Conservation (phyloP, 53 echinoderm and acorn worm species). For the Crossaster papposus region DNA sequence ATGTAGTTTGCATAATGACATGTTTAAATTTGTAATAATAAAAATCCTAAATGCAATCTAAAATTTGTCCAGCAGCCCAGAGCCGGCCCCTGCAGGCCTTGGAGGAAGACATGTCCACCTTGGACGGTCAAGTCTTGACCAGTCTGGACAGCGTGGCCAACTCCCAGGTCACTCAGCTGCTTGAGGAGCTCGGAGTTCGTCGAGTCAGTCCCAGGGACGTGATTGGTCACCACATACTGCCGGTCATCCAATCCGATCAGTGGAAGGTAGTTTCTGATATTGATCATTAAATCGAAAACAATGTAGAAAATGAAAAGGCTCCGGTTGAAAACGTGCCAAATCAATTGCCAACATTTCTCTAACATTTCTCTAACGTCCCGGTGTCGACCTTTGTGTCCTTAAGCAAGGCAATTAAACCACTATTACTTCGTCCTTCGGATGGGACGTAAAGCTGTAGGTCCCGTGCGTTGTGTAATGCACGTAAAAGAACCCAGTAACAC, state of each 20-base stretch:
- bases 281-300: neutral
- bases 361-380: no score
- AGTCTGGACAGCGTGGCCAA: constrained; percentile 69
- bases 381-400: no score
- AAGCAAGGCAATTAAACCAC: no score
- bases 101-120: constrained; percentile 59
- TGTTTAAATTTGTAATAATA: no score
- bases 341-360: no score
- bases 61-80: neutral
- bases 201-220: constrained; percentile 65
- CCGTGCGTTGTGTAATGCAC: no score
- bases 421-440: no score
- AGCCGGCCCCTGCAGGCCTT: constrained; percentile 51
- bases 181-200: constrained; percentile 66
- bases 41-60: neutral
- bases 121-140: constrained; percentile 50
- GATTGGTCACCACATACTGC: constrained; percentile 71
- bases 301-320: no score
- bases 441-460: no score
- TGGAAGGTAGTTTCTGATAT: constrained; percentile 50
- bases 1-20: no score
- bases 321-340: no score
- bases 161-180: constrained; percentile 62
- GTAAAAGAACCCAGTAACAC: no score
- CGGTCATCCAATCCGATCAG: constrained; percentile 54